A percentile compares a stretch with the other conserved stretches of the same genome.
phyloP scores from a whole-genome alignment of 2,113 vertebrate species.

The Aplodontia rufa region DNA sequence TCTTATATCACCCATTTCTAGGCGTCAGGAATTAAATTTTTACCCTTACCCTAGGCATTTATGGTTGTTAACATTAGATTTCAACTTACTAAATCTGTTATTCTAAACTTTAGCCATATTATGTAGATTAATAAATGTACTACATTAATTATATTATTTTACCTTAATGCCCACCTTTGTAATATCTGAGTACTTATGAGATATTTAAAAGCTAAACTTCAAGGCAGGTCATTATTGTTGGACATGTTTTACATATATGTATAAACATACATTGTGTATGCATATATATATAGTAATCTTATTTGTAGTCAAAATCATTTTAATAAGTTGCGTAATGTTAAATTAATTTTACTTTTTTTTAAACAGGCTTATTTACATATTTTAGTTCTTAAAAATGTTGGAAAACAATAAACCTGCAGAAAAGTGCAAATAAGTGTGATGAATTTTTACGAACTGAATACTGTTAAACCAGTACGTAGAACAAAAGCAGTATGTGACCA shows the following conservation, averaged over 20 bases:
- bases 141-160: slow-evolving; percentile 15
- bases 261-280: neutral
- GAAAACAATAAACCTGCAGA: slow-evolving; percentile 11
- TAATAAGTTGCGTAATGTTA: neutral
- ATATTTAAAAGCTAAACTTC: slow-evolving; percentile 4
- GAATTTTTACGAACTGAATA: neutral
- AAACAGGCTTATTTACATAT: neutral
- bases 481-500: neutral
- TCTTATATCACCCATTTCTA: neutral
- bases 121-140: neutral
- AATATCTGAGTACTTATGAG: neutral
- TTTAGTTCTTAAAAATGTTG: neutral
- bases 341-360: neutral
- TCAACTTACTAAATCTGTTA: neutral
- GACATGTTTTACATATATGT: neutral
- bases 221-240: neutral
- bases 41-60: neutral
- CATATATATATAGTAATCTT: neutral
- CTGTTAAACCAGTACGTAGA: neutral
- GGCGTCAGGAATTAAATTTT: neutral
- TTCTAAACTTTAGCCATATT: neutral
- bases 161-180: neutral
- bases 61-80: slow-evolving; percentile 15
- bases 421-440: neutral
- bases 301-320: neutral